Evolutionary conservation across 2,888 invertebrate genomes (phyloP), one percentile per base, ranked within the genome.

Genomic region (Ctenicera cuprea): DNA sequence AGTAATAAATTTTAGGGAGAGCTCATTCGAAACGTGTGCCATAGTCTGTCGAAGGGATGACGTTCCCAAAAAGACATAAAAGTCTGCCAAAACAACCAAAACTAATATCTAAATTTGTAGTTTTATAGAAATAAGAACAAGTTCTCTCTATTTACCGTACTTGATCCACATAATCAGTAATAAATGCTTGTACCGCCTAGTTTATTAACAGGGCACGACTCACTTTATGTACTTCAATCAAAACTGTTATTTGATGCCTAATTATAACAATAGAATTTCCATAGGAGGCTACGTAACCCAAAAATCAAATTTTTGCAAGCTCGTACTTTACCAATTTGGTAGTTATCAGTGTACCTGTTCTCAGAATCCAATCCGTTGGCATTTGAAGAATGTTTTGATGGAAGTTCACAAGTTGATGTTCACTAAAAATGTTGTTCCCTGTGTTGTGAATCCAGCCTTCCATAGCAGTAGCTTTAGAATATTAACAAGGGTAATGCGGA

Each of bases 1-100:
- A 16, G 61, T n/a, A 16, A 48, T 4, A 30, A 64, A 30, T 64
- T 48, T 64, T 43, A 26, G 62, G 26, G 43, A 12, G 5, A 14
- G 59, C 59, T 57, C 59, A 59, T n/a, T 64, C 14, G n/a, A 43
- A 8, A 30, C 26, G 37, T 20, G 38, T 14, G 33, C 0, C 63
- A 63, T 45, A 50, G 50, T 65, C 52, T 67, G 43, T 57, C 57
- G 57, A 67, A 30, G 54, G 54, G 14, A 57, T 33, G 0, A 52
- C 22, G 37, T 45, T 50, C 18, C 48, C 30, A 33, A 61, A 26
- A 69, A 61, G 38, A 45, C 48, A 41, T 59, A 45, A 65, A 71
- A 71, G 71, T 71, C 70, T 74, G 74, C 74, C 74, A 74, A 73
- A 71, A 70, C 37, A 57, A 74, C 59, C 74, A 68, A 64, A 73